A percentile compares a stretch with the other conserved stretches of the same genome.
phyloP scores from a whole-genome alignment of 2,113 vertebrate species.

The Dissostichus mawsoni region DNA sequence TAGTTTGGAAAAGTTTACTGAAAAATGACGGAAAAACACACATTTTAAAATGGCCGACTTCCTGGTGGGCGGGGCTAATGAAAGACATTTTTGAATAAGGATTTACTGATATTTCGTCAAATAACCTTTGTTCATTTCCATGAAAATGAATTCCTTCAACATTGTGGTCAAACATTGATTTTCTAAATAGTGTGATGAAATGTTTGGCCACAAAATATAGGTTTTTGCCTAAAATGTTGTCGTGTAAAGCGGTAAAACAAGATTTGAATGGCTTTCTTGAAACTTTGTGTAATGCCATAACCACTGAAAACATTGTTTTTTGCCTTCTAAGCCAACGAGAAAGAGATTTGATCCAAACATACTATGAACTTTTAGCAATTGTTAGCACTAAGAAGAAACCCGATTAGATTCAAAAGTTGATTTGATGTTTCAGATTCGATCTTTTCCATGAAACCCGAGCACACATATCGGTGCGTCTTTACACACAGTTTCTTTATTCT shows the following conservation, averaged over 20 bases:
- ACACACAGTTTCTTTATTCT: not conserved
- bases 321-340: no score
- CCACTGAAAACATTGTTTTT: not conserved
- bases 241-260: not conserved
- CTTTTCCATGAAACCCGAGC: not conserved
- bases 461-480: not conserved
- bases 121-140: no score
- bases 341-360: not conserved
- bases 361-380: not conserved
- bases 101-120: no score
- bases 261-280: not conserved
- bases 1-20: no score
- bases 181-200: no score
- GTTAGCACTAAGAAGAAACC: not conserved
- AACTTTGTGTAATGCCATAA: not conserved
- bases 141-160: no score
- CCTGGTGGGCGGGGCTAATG: no score
- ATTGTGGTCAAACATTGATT: no score
- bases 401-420: not conserved
- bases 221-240: not conserved
- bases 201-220: not conserved
- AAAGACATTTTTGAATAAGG: no score
- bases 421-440: constrained; percentile 13
- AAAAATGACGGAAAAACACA: no score
- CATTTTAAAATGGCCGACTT: no score